These are phyloP conservation scores for Gracilinanus agilis DNA, from an alignment of 2,113 vertebrate genomes.

Conservation along the genomic window DNA sequence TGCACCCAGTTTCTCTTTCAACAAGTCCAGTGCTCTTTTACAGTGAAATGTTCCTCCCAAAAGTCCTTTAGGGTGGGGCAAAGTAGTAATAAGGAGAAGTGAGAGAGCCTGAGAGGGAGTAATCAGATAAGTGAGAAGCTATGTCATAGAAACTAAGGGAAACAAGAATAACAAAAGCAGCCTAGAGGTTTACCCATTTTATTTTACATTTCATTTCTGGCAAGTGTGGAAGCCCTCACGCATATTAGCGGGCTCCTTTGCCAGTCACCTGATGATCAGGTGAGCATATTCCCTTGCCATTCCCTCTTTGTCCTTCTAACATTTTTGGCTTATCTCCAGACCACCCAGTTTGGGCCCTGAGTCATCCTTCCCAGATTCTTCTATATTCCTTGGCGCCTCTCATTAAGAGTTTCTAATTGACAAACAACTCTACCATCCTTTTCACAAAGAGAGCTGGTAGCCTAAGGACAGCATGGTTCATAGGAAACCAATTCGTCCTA, in stretches of 20 bases:
- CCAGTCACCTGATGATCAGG: not conserved
- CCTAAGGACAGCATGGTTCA: not conserved
- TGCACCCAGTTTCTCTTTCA: not conserved
- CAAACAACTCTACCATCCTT: not conserved
- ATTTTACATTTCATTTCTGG: not conserved
- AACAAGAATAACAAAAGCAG: not conserved
- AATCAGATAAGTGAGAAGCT: not conserved
- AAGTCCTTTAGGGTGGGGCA: not conserved
- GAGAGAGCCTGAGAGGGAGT: not conserved
- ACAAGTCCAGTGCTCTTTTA: not conserved
- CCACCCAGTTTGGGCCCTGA: not conserved
- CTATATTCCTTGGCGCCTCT: not conserved
- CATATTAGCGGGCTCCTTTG: not conserved
- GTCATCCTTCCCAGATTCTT: not conserved
- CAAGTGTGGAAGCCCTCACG: not conserved
- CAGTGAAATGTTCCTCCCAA: not conserved
- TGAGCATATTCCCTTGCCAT: not conserved
- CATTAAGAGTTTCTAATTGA: not conserved
- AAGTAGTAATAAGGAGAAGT: not conserved
- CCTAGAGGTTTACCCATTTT: not conserved
- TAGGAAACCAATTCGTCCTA: not conserved
- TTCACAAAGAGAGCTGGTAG: not conserved
- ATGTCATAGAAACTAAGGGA: not conserved
- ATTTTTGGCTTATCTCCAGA: not conserved
- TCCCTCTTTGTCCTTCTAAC: not conserved